Evolutionary conservation across 2,113 vertebrate genomes (phyloP).

Genomic region (Amphilophus citrinellus): DNA sequence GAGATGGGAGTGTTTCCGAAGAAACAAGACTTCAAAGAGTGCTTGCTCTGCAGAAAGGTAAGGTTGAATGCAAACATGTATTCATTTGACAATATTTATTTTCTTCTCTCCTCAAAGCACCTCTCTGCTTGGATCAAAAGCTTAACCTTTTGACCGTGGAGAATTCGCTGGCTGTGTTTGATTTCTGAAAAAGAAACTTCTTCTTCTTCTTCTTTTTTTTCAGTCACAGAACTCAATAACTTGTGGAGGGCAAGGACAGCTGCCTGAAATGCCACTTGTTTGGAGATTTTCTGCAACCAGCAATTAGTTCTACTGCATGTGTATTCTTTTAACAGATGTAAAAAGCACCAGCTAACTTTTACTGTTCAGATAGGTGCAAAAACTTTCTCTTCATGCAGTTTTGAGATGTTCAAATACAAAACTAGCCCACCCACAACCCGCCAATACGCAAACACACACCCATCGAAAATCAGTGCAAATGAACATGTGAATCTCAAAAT

Average conservation of each 20-base stretch:
- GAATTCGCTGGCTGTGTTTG: slow-evolving; percentile 69
- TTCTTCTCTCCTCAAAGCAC: slow-evolving; percentile 73
- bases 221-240: slow-evolving; percentile 40
- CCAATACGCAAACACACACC: background rate
- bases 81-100: slow-evolving; percentile 76
- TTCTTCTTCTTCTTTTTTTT: slow-evolving; percentile 8
- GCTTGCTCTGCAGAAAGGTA: slow-evolving; percentile 69
- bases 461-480: background rate
- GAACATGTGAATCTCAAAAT: background rate
- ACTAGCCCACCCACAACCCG: background rate
- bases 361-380: slow-evolving; percentile 1
- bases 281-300: slow-evolving; percentile 47
- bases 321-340: background rate
- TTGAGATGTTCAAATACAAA: background rate
- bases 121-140: slow-evolving; percentile 78
- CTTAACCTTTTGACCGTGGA: slow-evolving; percentile 78
- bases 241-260: slow-evolving; percentile 43
- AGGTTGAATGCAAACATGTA: slow-evolving; percentile 79
- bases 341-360: background rate
- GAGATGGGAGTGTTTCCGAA: slow-evolving; percentile 78
- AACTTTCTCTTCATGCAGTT: background rate
- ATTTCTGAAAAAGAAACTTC: slow-evolving; percentile 44
- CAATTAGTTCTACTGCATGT: slow-evolving; percentile 62
- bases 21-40: slow-evolving; percentile 79
- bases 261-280: slow-evolving; percentile 62